phyloP scores from a whole-genome alignment of 2,113 vertebrate species.

The Anhinga anhinga region DNA sequence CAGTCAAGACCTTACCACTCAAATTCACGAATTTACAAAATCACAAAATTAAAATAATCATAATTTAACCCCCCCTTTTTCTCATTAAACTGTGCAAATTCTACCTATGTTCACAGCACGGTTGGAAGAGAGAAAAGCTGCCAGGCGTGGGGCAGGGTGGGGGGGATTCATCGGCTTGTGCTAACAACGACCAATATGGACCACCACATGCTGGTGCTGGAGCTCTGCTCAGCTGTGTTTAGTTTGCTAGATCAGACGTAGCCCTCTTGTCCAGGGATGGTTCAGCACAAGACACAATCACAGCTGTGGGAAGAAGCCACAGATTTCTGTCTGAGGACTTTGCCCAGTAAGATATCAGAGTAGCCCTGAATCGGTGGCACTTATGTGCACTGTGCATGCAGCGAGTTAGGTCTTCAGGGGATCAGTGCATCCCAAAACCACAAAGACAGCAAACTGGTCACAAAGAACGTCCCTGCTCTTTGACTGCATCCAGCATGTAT shows the following conservation, averaged over 20 bases:
- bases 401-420: not conserved
- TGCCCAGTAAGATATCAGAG: not conserved
- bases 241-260: not conserved
- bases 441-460: not conserved
- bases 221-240: not conserved
- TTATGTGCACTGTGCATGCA: not conserved
- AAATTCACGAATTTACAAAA: no score
- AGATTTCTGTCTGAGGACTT: not conserved
- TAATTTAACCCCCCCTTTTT: not conserved
- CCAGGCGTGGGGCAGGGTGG: not conserved
- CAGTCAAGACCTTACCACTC: not conserved
- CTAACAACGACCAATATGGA: accelerated
- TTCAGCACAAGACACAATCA: not conserved
- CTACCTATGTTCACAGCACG: not conserved
- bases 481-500: not conserved
- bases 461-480: not conserved
- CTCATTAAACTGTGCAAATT: not conserved
- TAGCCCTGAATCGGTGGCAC: not conserved
- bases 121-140: not conserved
- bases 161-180: no score
- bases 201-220: not conserved
- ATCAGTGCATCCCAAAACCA: not conserved
- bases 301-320: not conserved
- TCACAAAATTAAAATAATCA: not conserved
- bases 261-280: not conserved